A percentile compares a stretch with the other conserved stretches of the same genome.
phyloP scores from a whole-genome alignment of 2,797 vertebrate species.

The Coilia nasus region DNA sequence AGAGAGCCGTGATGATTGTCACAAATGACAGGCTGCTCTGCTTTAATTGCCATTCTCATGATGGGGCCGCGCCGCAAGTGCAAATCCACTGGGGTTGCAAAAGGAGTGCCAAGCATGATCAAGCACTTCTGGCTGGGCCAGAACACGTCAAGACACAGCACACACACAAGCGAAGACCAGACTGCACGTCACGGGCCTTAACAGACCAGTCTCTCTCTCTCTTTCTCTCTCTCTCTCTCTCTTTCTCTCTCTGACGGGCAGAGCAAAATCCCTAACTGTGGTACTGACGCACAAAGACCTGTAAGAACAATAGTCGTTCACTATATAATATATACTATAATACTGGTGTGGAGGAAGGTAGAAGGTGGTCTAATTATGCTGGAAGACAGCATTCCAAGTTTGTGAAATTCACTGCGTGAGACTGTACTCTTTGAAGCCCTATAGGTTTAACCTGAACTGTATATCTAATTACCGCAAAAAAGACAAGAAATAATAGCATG shows the following conservation, averaged over 20 bases:
- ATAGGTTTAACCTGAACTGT: conserved; percentile 76
- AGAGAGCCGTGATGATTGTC: conserved; percentile 54
- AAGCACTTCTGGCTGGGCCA: conserved; percentile 12
- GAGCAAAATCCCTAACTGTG: neutral
- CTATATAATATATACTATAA: too few relatives aligned
- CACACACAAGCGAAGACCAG: neutral
- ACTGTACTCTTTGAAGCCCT: conserved; percentile 73
- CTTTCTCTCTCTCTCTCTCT: neutral
- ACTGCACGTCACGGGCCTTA: neutral
- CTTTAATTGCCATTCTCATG: conserved; percentile 52
- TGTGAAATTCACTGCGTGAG: conserved; percentile 72
- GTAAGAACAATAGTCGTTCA: neutral
- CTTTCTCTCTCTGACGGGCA: neutral
- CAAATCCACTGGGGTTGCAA: conserved; percentile 47
- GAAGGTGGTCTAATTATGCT: neutral
- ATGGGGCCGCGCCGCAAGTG: conserved; percentile 50
- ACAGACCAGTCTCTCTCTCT: neutral
- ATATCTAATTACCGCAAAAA: conserved; percentile 79
- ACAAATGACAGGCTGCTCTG: conserved; percentile 56
- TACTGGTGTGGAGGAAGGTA: neutral
- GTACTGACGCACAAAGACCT: neutral
- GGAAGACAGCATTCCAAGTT: neutral
- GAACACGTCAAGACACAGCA: neutral
- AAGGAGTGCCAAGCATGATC: conserved; percentile 48
- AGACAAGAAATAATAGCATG: conserved; percentile 62